Conservation (phyloP, 2,888 invertebrate genomes). For the Pollenia griseotomentosa region DNA sequence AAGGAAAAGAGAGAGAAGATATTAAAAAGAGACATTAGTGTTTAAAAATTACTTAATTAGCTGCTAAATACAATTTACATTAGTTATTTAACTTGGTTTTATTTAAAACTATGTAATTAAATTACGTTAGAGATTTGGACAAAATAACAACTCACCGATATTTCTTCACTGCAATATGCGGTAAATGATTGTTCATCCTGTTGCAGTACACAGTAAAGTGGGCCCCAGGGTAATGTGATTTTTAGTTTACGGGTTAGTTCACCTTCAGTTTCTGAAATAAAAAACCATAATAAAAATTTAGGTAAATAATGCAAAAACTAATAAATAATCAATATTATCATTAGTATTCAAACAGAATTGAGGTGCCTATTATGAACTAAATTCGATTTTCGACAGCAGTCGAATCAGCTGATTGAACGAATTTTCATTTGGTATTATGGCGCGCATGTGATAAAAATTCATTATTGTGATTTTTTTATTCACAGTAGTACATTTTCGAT, state of each 20-base stretch:
- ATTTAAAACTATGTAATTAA: background rate
- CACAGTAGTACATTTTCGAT: too few species aligned
- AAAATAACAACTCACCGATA: conserved; percentile 86
- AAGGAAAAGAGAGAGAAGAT: conserved; percentile 45
- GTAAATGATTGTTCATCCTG: conserved; percentile 90
- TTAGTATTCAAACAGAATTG: too few species aligned
- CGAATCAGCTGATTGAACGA: too few species aligned
- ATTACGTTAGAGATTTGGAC: background rate
- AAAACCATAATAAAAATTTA: background rate
- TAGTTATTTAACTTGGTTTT: conserved; percentile 8
- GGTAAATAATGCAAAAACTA: background rate
- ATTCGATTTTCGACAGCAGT: too few species aligned
- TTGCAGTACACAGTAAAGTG: conserved; percentile 89
- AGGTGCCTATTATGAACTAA: too few species aligned
- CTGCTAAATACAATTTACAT: conserved; percentile 29
- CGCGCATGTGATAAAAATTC: too few species aligned
- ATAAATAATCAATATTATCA: background rate
- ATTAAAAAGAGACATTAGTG: conserved; percentile 42
- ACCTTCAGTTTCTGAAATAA: conserved; percentile 83
- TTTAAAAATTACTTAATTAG: conserved; percentile 16
- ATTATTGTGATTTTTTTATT: too few species aligned
- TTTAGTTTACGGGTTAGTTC: conserved; percentile 83
- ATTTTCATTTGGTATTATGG: too few species aligned
- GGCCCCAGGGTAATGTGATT: conserved; percentile 86
- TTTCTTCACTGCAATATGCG: conserved; percentile 89